Evolutionary conservation across 2,113 vertebrate species (phyloP).

Genomic region (Nothoprocta perdicaria): DNA sequence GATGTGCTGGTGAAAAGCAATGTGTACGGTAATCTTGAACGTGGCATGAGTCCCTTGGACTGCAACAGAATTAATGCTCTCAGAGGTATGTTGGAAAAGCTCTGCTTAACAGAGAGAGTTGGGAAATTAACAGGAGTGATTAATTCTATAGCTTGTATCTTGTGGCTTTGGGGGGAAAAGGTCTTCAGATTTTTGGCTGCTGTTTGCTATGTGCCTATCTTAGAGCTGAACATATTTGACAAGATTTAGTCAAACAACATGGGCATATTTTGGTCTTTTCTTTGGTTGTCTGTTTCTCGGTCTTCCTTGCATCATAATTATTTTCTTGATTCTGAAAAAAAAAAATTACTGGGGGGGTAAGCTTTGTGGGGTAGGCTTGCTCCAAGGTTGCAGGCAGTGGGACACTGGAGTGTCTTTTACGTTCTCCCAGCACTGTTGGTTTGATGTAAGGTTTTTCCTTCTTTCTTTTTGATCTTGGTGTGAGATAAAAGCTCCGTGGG

Average conservation of each 20-base stretch:
- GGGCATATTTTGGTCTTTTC: not conserved
- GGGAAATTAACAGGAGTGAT: not conserved
- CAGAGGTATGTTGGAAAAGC: constrained; percentile 72
- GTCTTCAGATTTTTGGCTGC: not conserved
- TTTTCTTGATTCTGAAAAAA: not conserved
- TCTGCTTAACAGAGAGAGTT: not conserved
- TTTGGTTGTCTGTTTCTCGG: not conserved
- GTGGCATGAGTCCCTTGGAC: constrained; percentile 75
- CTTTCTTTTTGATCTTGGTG: not conserved
- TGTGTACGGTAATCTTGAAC: constrained; percentile 71
- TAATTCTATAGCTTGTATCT: not conserved
- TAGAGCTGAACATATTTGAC: not conserved
- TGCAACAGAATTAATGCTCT: constrained; percentile 80
- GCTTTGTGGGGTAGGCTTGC: not conserved
- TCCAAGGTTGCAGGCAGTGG: not conserved
- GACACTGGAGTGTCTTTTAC: not conserved
- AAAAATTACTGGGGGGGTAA: not conserved
- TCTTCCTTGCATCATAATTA: not conserved
- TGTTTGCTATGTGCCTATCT: not conserved
- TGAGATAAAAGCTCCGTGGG: not conserved
- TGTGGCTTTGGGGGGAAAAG: not conserved
- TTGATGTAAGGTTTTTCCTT: not conserved
- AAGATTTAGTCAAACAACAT: not conserved
- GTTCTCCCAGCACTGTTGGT: not conserved
- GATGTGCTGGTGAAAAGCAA: constrained; percentile 80